Evolutionary conservation across 2,888 invertebrate species (phyloP), one percentile per base, ranked within the genome.

Genomic region (Eilema depressum): DNA sequence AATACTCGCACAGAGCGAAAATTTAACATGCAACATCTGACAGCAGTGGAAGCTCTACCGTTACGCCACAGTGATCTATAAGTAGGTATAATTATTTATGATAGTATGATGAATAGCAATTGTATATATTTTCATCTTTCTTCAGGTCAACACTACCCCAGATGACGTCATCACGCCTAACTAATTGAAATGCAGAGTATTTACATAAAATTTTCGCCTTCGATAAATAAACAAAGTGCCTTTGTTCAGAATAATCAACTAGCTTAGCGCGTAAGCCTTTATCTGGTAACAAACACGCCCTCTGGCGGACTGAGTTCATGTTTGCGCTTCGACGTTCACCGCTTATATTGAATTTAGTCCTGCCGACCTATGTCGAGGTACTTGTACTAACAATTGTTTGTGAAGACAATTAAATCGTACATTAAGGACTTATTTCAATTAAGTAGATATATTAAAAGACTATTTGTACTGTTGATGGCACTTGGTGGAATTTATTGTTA

Each of bases 191-290:
- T 30, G 53, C 23, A n/a, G 8, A 30, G 37, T n/a, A 47, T 59
- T 56, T 62, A 57, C 41, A 37, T 64, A 64, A 47, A 11, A 65
- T 65, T 65, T 61, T 28, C 64, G 14, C 56, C 56, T 77, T 73
- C 77, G 75, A 75, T 77, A 78, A 80, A 81, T 80, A 82, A 81
- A 81, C 82, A 66, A 72, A 72, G 64, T 63, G 67, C 71, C 75
- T 78, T 80, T 82, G 80, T 80, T 75, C 76, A 67, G 80, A 79
- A 82, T 83, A 82, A 78, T 71, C 74, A 82, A 81, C 81, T 79
- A 81, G 85, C 74, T 75, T 28, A 63, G 20, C 59, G 60, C 59
- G 81, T 76, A 79, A 81, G 76, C 82, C 77, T 83, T 79, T 80
- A 82, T 80, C 80, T 69, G 63, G 71, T 72, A 72, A 75, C 71